Conservation (phyloP, 1,140 invertebrate genomes). For the Olivierus martensii region DNA sequence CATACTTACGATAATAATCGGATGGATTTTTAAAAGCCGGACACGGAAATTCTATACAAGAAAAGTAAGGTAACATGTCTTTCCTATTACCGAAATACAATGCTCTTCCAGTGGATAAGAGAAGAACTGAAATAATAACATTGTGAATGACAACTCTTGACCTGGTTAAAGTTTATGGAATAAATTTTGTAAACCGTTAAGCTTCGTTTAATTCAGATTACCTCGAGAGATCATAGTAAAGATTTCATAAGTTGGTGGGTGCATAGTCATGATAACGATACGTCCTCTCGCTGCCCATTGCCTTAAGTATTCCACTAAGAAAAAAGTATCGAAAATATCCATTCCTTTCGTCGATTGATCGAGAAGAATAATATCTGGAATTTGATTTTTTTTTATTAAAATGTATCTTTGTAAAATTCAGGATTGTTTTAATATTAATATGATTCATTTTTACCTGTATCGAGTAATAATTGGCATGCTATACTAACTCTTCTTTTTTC, state of each 20-base stretch:
- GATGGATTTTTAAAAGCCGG: conserved; percentile 87
- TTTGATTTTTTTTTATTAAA: not conserved
- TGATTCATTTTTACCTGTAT: conserved; percentile 22
- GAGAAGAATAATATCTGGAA: conserved; percentile 54
- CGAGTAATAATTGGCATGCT: conserved; percentile 65
- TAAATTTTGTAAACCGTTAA: not conserved
- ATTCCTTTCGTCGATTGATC: conserved; percentile 81
- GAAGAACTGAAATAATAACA: not conserved
- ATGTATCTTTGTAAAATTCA: not conserved
- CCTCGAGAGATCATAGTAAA: conserved; percentile 70
- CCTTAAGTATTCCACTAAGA: conserved; percentile 78
- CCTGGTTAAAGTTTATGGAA: not conserved
- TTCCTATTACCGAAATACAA: conserved; percentile 77
- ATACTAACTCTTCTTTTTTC: conserved; percentile 69
- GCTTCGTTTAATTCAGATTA: not conserved
- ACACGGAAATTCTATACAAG: conserved; percentile 82
- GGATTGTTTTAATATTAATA: not conserved
- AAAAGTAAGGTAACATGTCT: conserved; percentile 84
- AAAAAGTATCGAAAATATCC: conserved; percentile 93
- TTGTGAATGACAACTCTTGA: too few species aligned
- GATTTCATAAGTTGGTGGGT: conserved; percentile 88
- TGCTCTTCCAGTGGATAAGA: conserved; percentile 63
- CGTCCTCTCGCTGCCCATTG: conserved; percentile 75
- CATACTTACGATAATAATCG: conserved; percentile 14
- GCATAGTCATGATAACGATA: conserved; percentile 74